Conservation (phyloP, 2,888 invertebrate species). For the Aquatica leii region DNA sequence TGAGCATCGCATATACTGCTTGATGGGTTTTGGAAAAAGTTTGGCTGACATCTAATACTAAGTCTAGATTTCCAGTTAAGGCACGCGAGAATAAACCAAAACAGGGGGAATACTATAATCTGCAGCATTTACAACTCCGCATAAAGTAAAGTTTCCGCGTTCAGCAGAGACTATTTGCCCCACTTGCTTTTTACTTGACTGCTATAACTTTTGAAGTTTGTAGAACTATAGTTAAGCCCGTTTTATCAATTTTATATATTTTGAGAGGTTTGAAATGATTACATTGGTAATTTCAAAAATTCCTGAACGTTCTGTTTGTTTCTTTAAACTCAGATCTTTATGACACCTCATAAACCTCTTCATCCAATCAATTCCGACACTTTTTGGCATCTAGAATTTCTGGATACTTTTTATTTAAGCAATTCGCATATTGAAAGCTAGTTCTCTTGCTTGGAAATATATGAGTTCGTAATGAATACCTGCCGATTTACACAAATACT, state of each 20-base stretch:
- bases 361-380: background rate
- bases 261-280: background rate
- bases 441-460: background rate
- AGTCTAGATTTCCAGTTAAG: slow-evolving; percentile 10
- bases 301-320: background rate
- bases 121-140: background rate
- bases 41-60: slow-evolving; percentile 10
- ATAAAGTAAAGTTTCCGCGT: background rate
- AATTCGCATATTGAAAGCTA: background rate
- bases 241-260: background rate
- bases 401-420: background rate
- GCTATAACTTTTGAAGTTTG: background rate
- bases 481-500: background rate
- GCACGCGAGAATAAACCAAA: background rate
- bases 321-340: background rate
- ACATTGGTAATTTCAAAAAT: background rate
- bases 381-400: background rate
- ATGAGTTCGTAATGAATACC: background rate
- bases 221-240: background rate
- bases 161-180: background rate
- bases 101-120: background rate
- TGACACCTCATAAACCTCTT: background rate
- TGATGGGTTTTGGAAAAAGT: slow-evolving; percentile 6
- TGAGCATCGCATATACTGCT: no score
- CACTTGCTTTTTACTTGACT: background rate